Evolutionary conservation across 2,888 invertebrate species (phyloP).

Genomic region (Siphlonurus alternatus): DNA sequence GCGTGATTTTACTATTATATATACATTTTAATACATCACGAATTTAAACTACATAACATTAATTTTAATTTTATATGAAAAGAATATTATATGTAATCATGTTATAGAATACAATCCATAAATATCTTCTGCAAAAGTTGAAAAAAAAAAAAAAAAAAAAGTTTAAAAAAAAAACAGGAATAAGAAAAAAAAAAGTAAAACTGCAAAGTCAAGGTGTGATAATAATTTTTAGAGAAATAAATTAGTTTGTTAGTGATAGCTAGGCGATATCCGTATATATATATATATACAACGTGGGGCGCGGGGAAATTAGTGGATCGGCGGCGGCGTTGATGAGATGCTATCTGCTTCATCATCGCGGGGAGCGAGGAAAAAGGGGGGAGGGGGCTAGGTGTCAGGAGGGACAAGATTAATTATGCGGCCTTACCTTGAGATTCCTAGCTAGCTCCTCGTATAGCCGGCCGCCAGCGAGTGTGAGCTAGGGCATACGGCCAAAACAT

Average conservation of each 20-base stretch:
- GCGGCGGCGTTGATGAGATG: background rate
- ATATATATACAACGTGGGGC: too few species aligned
- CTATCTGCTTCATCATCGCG: slow-evolving; percentile 1
- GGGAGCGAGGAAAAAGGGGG: background rate
- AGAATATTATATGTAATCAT: too few species aligned
- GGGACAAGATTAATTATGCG: slow-evolving; percentile 2
- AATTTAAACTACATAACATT: too few species aligned
- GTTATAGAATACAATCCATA: too few species aligned
- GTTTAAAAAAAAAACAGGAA: too few species aligned
- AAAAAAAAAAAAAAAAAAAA: background rate
- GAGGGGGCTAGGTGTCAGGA: background rate
- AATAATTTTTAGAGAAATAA: background rate
- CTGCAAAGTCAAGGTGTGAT: slow-evolving; percentile 2
- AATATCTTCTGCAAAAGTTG: background rate
- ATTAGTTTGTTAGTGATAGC: background rate
- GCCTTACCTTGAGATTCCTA: slow-evolving; percentile 2
- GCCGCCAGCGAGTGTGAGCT: background rate
- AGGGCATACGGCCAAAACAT: background rate
- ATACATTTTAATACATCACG: too few species aligned
- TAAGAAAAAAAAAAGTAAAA: too few species aligned
- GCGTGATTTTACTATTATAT: too few species aligned
- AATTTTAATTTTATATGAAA: too few species aligned
- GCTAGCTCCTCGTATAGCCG: background rate
- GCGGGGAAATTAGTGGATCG: background rate
- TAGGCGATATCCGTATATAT: too few species aligned